These are phyloP conservation scores for Tenebrosternarchus preto DNA, from an alignment of 2,113 vertebrate genomes.

Conservation along the genomic window DNA sequence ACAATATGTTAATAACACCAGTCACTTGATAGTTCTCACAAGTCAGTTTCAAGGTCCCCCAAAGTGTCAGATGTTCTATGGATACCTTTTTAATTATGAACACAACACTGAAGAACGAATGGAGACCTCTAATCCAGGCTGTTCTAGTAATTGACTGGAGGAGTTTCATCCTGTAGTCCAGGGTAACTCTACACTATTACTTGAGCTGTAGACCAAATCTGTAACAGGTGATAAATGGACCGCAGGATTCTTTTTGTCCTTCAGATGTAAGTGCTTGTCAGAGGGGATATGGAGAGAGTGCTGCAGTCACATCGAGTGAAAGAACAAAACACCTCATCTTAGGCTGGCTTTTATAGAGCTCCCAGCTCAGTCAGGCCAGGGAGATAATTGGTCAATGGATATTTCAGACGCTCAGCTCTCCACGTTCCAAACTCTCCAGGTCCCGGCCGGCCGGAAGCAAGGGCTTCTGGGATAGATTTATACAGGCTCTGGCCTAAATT, in stretches of 20 bases:
- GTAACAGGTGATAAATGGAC: constrained; percentile 54
- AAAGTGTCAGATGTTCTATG: not conserved
- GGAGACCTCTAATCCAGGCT: constrained; percentile 4
- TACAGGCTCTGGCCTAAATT: constrained; percentile 68
- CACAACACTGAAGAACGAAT: constrained; percentile 6
- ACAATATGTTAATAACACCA: too few species aligned
- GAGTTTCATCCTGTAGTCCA: constrained; percentile 28
- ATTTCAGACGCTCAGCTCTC: constrained; percentile 57
- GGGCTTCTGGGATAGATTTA: constrained; percentile 74
- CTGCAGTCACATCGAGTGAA: constrained; percentile 28
- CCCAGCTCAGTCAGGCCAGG: constrained; percentile 33
- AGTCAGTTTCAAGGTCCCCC: not conserved
- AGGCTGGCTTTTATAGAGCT: constrained; percentile 49
- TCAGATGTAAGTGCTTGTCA: constrained; percentile 52
- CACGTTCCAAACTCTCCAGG: constrained; percentile 55
- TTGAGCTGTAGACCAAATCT: constrained; percentile 48
- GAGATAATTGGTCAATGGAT: constrained; percentile 63
- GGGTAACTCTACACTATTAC: constrained; percentile 49
- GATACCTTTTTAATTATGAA: constrained; percentile 17
- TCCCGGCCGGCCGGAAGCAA: constrained; percentile 64
- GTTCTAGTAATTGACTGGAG: constrained; percentile 22
- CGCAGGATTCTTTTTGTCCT: constrained; percentile 49
- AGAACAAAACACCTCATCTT: constrained; percentile 49
- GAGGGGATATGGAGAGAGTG: constrained; percentile 35
- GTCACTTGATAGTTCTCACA: not conserved